Conservation (phyloP, 2,797 vertebrate species). For the Sparus aurata region DNA sequence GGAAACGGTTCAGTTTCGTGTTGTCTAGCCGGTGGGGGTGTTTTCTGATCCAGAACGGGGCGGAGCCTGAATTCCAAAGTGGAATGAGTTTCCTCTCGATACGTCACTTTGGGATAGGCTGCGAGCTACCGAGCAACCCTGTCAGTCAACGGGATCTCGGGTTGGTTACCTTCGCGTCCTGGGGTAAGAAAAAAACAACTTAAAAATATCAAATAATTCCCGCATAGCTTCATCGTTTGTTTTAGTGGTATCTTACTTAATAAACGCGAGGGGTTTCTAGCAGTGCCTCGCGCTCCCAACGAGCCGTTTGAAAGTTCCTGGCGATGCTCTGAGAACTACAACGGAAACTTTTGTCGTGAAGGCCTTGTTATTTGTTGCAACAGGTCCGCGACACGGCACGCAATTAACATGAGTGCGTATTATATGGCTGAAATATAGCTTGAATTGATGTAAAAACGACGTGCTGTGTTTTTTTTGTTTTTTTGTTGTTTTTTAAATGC, state of each 20-base stretch:
- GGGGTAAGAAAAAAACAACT: conserved; percentile 58
- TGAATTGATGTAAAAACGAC: not conserved
- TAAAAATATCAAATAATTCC: not conserved
- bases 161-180: conserved; percentile 41
- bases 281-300: not conserved
- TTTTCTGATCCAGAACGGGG: conserved; percentile 50
- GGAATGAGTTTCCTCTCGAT: conserved; percentile 73
- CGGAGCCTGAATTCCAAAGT: conserved; percentile 80
- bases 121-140: conserved; percentile 51
- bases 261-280: fast-evolving
- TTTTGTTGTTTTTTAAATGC: not conserved
- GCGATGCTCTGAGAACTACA: conserved; percentile 68
- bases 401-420: not conserved
- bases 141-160: conserved; percentile 66
- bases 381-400: conserved; percentile 72
- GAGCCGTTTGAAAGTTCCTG: conserved; percentile 65
- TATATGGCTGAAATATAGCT: not conserved
- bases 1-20: not conserved
- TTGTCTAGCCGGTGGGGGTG: conserved; percentile 27
- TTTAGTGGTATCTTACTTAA: fast-evolving
- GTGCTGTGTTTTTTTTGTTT: conserved; percentile 13
- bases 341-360: conserved; percentile 80
- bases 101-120: conserved; percentile 84
- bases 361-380: conserved; percentile 82
- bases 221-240: fast-evolving